Conservation (phyloP, 2,113 vertebrate species). For the Ophiodon elongatus region DNA sequence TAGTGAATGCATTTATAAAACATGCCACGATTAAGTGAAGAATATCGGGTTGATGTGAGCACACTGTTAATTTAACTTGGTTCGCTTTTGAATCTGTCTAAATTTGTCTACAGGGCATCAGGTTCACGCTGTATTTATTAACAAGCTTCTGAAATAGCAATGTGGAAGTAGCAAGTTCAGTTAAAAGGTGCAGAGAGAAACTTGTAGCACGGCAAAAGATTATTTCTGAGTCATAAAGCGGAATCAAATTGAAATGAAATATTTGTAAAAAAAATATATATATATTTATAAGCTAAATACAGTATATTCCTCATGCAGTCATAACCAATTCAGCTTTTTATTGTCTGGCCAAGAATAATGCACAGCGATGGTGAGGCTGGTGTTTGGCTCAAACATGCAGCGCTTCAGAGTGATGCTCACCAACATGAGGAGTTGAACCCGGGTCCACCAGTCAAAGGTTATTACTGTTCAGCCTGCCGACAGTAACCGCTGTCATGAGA, state of each 20-base stretch:
- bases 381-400: not conserved
- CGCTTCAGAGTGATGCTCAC: not conserved
- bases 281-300: not conserved
- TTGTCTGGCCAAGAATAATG: not conserved
- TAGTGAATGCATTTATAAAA: constrained; percentile 21
- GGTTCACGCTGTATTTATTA: not conserved
- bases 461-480: not conserved
- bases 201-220: not conserved
- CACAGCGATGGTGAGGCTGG: not conserved
- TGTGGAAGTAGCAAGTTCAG: not conserved
- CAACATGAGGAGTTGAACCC: not conserved
- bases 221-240: not conserved
- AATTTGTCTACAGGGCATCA: not conserved
- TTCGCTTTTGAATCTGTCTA: constrained; percentile 3
- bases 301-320: not conserved
- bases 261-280: not conserved
- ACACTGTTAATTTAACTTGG: not conserved
- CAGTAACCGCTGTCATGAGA: not conserved
- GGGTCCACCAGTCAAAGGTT: constrained; percentile 23
- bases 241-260: not conserved
- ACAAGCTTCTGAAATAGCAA: not conserved
- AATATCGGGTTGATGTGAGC: not conserved
- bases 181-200: not conserved
- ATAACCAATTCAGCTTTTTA: not conserved
- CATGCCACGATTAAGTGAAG: constrained; percentile 18